Evolutionary conservation across 2,113 vertebrate species (phyloP).

Genomic region (Nyctereutes procyonoides): DNA sequence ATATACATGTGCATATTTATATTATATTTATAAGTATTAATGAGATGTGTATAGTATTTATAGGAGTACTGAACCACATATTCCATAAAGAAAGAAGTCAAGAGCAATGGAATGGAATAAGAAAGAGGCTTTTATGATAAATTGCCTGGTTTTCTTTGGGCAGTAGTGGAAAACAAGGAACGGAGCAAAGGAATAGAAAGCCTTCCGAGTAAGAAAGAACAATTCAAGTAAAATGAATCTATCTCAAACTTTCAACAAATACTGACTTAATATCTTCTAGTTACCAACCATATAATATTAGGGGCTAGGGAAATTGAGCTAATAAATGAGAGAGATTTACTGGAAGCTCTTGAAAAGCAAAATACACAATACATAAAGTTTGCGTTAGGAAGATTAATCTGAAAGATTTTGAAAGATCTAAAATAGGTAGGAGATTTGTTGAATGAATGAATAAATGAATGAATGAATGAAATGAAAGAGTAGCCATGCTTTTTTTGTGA

Average conservation of each 20-base stretch:
- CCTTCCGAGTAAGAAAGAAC: neutral
- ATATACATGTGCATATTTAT: neutral
- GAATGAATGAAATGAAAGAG: neutral
- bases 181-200: neutral
- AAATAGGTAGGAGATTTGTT: neutral
- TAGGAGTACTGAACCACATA: neutral
- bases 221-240: neutral
- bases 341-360: constrained; percentile 29
- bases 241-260: neutral
- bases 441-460: neutral
- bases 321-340: neutral
- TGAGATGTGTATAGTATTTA: neutral
- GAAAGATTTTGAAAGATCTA: neutral
- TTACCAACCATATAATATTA: neutral
- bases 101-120: neutral
- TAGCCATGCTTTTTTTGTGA: neutral
- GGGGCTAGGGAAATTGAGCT: neutral
- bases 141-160: neutral
- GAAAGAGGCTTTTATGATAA: neutral
- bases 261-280: neutral
- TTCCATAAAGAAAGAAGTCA: neutral
- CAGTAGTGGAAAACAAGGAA: neutral
- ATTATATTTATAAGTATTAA: neutral
- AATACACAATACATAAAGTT: neutral
- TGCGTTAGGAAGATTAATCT: neutral